A percentile compares a stretch with the other conserved stretches of the same genome.
These are phyloP conservation scores for Macrophya annulata DNA, from an alignment of 2,888 invertebrate genomes.

Conservation along the genomic window DNA sequence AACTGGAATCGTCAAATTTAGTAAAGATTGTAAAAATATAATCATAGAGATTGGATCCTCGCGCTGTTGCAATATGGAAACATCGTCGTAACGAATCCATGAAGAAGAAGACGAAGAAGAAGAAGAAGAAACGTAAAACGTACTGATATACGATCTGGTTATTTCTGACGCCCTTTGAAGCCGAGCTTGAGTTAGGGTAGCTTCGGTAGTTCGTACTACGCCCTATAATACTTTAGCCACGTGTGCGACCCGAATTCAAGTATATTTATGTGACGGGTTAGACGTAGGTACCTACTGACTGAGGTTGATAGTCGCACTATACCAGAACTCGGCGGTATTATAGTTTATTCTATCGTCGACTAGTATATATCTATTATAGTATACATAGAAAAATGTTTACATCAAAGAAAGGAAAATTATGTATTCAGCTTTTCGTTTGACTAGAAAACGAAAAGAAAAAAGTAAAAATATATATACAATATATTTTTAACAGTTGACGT, in stretches of 20 bases:
- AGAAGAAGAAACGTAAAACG: constrained; percentile 59
- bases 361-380: neutral
- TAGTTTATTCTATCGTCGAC: constrained; percentile 21
- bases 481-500: neutral
- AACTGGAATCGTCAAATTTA: neutral
- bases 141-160: constrained; percentile 65
- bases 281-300: constrained; percentile 21
- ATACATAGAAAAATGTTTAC: neutral
- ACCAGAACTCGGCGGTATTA: neutral
- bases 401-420: constrained; percentile 31
- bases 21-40: neutral
- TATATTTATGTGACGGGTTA: constrained; percentile 43
- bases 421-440: neutral
- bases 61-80: neutral
- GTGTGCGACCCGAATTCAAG: constrained; percentile 50
- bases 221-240: constrained; percentile 25
- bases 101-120: constrained; percentile 49
- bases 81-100: neutral
- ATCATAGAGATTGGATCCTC: neutral
- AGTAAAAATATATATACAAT: no score
- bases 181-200: constrained; percentile 35
- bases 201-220: constrained; percentile 30
- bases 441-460: neutral
- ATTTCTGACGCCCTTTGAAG: constrained; percentile 63
- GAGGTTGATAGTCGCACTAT: constrained; percentile 33